Conservation (phyloP, 2,797 vertebrate genomes). For the Allobates femoralis region DNA sequence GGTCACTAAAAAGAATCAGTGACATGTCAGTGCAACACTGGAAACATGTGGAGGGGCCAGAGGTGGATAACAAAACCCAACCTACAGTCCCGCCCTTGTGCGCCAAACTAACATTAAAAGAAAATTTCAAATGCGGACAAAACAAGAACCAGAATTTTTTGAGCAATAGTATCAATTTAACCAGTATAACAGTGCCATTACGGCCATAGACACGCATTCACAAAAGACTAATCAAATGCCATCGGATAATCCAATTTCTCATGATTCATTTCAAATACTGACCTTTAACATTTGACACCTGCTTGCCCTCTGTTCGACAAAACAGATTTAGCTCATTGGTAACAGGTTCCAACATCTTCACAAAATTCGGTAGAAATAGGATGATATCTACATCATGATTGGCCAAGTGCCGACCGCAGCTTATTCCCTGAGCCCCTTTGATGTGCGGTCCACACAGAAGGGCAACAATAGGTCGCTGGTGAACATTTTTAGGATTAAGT, state of each 20-base stretch:
- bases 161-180: no score
- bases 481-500: constrained; percentile 96
- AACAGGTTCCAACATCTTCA: constrained; percentile 96
- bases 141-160: no score
- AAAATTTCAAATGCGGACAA: no score
- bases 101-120: no score
- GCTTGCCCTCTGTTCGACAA: constrained; percentile 89
- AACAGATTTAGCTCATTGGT: constrained; percentile 92
- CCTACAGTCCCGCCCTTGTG: no score
- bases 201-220: neutral
- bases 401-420: constrained; percentile 94
- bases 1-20: no score
- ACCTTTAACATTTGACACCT: constrained; percentile 96
- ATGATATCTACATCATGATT: constrained; percentile 96
- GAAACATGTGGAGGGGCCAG: no score
- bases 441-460: constrained; percentile 94
- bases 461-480: constrained; percentile 93
- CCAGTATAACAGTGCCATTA: no score
- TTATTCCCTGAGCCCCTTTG: constrained; percentile 97
- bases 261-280: neutral
- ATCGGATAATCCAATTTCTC: no score
- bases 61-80: no score
- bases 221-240: neutral
- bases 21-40: no score
- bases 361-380: constrained; percentile 95